Percentiles rank a stretch among this genome's conserved stretches.
Evolutionary conservation across 1,140 invertebrate genomes (phyloP).

Genomic region (Drosophila miranda): DNA sequence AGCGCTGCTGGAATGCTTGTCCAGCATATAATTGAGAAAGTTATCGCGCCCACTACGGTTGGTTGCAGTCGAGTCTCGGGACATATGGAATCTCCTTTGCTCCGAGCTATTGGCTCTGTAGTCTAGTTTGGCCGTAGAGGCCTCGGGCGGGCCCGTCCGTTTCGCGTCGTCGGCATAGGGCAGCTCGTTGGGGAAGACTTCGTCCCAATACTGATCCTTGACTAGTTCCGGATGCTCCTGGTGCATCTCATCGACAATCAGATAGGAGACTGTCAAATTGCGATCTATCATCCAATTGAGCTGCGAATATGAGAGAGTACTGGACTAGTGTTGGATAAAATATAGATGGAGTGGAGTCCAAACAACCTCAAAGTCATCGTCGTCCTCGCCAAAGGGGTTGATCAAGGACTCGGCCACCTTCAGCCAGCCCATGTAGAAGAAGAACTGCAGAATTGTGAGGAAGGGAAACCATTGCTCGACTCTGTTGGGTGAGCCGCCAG

Average conservation of each 20-base stretch:
- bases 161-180: constrained; percentile 90
- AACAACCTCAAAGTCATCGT: constrained; percentile 86
- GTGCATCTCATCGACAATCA: constrained; percentile 96
- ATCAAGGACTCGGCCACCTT: constrained; percentile 92
- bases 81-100: neutral
- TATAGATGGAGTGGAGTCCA: neutral
- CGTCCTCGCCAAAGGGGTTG: constrained; percentile 94
- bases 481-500: constrained; percentile 70
- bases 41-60: neutral
- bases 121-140: constrained; percentile 91
- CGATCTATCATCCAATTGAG: constrained; percentile 94
- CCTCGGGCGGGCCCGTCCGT: constrained; percentile 88
- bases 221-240: constrained; percentile 93
- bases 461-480: constrained; percentile 91
- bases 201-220: constrained; percentile 94
- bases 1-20: neutral
- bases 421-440: constrained; percentile 95
- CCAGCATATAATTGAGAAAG: neutral
- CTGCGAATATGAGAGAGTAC: constrained; percentile 83
- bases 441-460: constrained; percentile 91
- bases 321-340: neutral
- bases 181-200: constrained; percentile 91
- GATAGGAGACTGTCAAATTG: constrained; percentile 92
- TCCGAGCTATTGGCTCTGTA: neutral
- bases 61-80: neutral